These are phyloP conservation scores for Callionymus lyra DNA, from an alignment of 2,113 vertebrate species.

Conservation along the genomic window DNA sequence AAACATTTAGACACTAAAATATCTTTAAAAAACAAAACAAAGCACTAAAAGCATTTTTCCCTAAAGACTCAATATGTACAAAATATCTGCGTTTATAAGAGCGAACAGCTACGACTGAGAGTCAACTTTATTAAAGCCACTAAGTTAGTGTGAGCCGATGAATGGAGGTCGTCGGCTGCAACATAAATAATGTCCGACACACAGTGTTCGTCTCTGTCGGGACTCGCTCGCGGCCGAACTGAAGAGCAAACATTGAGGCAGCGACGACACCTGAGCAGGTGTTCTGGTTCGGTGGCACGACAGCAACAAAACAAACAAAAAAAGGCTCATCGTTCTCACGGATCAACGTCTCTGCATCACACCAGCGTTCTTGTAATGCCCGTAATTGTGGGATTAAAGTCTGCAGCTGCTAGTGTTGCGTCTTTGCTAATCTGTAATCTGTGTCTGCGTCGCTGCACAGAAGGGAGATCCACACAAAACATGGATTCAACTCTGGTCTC, in stretches of 20 bases:
- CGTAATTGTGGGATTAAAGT: slow-evolving; percentile 43
- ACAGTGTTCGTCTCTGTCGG: too few relatives aligned
- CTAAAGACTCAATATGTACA: too few relatives aligned
- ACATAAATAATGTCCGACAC: too few relatives aligned
- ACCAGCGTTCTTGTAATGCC: slow-evolving; percentile 15
- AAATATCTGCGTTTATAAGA: too few relatives aligned
- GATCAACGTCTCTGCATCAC: slow-evolving; percentile 15
- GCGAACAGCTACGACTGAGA: not conserved
- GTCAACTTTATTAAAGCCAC: slow-evolving; percentile 11
- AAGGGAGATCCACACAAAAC: slow-evolving; percentile 22
- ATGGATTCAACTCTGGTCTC: slow-evolving; percentile 3
- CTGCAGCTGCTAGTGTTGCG: slow-evolving; percentile 31
- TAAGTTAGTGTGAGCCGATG: not conserved
- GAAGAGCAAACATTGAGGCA: too few relatives aligned
- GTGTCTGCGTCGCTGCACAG: slow-evolving; percentile 30
- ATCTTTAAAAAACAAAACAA: slow-evolving; percentile 32
- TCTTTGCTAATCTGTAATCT: slow-evolving; percentile 46
- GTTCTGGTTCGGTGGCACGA: too few relatives aligned
- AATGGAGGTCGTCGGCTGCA: too few relatives aligned
- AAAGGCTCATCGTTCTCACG: too few relatives aligned
- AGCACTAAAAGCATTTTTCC: slow-evolving; percentile 23
- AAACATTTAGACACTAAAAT: slow-evolving; percentile 28
- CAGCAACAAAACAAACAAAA: too few relatives aligned
- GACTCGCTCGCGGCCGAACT: too few relatives aligned
- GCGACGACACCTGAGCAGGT: too few relatives aligned